Base-by-base conservation (phyloP, 2,888 invertebrate species). In the Zhuqinia jingwanae region DNA sequence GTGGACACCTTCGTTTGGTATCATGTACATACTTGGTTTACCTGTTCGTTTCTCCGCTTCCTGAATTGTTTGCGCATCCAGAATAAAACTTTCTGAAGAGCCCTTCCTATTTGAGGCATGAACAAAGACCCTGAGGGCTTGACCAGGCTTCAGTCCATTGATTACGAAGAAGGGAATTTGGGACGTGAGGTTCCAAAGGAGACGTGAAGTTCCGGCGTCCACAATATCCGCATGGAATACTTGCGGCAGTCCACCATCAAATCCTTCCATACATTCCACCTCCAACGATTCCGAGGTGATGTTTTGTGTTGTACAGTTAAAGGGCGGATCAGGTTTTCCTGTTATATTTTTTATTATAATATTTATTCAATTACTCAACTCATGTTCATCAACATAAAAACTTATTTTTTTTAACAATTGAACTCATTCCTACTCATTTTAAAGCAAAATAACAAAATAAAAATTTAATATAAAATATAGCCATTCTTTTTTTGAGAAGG, bases 71-170 rank as follows among this genome's bases (percentile, higher is more conserved):
- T 95, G 95, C 58, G 95, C 96, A 92, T 96, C 96, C 15, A 96
- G 92, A 79, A 94, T 92, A 20, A 95, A 94, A 75, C 89, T 90
- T 87, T 96, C 96, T 89, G 97, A 97, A 90, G 95, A 94, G 17
- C 97, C 97, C 91, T 96, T 96, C 6, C 95, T 94, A 92, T 98
- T 98, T 86, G 95, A 95, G 0, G 97, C 96, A 92, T 96, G 97
- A 88, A 97, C 94, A 78, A 95, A 93, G 92, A 97, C 95, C 91
- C 95, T 95, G 89, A 97, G 94, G 17, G 95, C 94, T 91, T 95
- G 95, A 6, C 96, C 97, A 0, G 97, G 95, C 81, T 96, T 95
- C 78, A 98, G 94, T 5, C 95, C 95, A 90, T 95, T 95, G 0
- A 97, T 95, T 82, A 95, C 95, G 93, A 97, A 96, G 45, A 95